A percentile compares a stretch with the other conserved stretches of the same genome.
Conservation (phyloP, 1,140 invertebrate genomes). For the Coptotermes formosanus region DNA sequence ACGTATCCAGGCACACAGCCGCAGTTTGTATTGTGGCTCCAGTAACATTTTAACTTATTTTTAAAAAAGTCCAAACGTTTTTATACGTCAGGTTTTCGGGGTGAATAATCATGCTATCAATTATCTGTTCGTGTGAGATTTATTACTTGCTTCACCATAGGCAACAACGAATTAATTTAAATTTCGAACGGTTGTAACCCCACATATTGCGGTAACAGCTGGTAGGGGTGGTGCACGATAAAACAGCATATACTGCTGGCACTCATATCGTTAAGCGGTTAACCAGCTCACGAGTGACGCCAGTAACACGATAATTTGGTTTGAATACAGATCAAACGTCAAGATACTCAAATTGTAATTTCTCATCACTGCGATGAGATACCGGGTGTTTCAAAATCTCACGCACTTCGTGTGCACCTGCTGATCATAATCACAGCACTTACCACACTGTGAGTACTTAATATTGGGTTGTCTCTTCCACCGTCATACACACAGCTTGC, state of each 20-base stretch:
- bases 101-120: not conserved
- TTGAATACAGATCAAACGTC: constrained; percentile 16
- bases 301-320: not conserved
- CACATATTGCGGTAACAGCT: not conserved
- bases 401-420: not conserved
- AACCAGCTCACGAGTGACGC: not conserved
- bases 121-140: not conserved
- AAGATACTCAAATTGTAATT: constrained; percentile 13
- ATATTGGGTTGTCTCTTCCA: too few species aligned
- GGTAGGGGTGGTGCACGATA: not conserved
- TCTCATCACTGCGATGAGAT: not conserved
- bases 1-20: too few species aligned
- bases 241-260: not conserved
- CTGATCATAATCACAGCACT: not conserved
- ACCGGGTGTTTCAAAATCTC: not conserved
- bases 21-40: too few species aligned
- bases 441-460: too few species aligned
- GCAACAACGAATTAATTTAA: constrained; percentile 17
- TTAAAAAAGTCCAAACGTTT: too few species aligned
- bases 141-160: not conserved
- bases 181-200: not conserved
- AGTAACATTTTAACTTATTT: too few species aligned
- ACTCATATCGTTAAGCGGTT: not conserved
- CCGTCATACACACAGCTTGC: too few species aligned
- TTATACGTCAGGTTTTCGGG: not conserved